Conservation (phyloP, 2,113 vertebrate genomes). For the Prunella fulvescens region DNA sequence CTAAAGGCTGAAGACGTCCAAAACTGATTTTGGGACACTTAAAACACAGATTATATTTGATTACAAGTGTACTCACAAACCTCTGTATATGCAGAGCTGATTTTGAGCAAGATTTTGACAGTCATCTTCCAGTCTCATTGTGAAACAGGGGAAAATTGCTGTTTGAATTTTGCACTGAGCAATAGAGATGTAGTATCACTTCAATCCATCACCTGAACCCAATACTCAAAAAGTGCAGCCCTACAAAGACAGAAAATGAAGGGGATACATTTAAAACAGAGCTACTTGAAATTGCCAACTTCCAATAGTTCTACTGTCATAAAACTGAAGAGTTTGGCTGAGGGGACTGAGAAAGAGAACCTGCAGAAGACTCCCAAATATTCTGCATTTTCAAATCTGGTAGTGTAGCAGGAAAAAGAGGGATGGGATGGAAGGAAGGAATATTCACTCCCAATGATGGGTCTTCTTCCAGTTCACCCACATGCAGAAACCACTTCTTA, state of each 20-base stretch:
- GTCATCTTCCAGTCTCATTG: neutral
- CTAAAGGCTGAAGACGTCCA: neutral
- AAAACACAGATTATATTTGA: neutral
- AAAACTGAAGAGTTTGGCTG: neutral
- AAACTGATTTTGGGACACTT: neutral
- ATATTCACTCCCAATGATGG: neutral
- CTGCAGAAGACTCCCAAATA: neutral
- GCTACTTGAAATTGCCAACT: neutral
- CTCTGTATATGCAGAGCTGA: neutral
- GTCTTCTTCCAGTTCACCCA: neutral
- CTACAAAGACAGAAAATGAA: neutral
- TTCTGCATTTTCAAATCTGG: neutral
- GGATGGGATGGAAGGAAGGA: neutral
- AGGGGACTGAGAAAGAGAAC: neutral
- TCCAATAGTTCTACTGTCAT: neutral
- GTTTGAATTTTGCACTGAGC: neutral
- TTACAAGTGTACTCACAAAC: neutral
- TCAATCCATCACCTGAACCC: neutral
- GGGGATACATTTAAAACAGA: neutral
- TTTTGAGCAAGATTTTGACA: neutral
- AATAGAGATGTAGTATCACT: neutral
- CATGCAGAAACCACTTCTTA: neutral
- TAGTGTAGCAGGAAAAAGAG: neutral
- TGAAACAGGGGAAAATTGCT: neutral
- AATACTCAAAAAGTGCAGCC: neutral